These are phyloP conservation scores for Streblospio benedicti DNA, from an alignment of 1,140 invertebrate species.

Conservation along the genomic window DNA sequence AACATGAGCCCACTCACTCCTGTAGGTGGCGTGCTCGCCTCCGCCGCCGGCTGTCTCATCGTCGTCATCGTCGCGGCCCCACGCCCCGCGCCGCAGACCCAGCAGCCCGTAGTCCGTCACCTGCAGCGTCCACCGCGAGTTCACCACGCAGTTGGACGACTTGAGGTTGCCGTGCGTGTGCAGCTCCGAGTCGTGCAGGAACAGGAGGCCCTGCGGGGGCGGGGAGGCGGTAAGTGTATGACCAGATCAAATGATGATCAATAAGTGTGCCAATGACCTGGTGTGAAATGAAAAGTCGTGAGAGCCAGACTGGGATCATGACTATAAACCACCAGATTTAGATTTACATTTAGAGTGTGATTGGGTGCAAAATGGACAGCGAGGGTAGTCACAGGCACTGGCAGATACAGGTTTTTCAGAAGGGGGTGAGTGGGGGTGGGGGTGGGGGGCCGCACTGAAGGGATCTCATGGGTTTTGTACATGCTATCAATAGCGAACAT, in stretches of 20 bases:
- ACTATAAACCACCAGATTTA: no score
- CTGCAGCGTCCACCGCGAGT: slow-evolving; percentile 87
- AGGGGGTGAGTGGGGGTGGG: no score
- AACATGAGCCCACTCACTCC: slow-evolving; percentile 21
- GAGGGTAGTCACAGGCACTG: background rate
- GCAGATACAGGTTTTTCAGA: no score
- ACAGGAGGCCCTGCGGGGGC: slow-evolving; percentile 76
- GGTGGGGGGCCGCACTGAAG: no score
- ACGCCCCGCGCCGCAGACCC: slow-evolving; percentile 53
- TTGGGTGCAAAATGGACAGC: background rate
- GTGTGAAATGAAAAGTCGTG: no score
- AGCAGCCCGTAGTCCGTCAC: slow-evolving; percentile 89
- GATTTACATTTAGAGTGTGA: background rate
- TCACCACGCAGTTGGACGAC: slow-evolving; percentile 85
- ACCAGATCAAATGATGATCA: slow-evolving; percentile 51
- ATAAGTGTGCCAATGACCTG: no score
- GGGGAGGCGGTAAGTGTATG: background rate
- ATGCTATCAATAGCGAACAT: no score
- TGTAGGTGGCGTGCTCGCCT: slow-evolving; percentile 24
- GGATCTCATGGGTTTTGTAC: no score
- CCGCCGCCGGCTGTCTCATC: slow-evolving; percentile 45
- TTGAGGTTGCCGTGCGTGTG: slow-evolving; percentile 91
- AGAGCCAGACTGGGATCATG: no score
- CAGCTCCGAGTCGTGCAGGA: slow-evolving; percentile 79
- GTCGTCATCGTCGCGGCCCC: slow-evolving; percentile 53